phyloP scores from a whole-genome alignment of 2,797 vertebrate genomes.

The Lemur catta region DNA sequence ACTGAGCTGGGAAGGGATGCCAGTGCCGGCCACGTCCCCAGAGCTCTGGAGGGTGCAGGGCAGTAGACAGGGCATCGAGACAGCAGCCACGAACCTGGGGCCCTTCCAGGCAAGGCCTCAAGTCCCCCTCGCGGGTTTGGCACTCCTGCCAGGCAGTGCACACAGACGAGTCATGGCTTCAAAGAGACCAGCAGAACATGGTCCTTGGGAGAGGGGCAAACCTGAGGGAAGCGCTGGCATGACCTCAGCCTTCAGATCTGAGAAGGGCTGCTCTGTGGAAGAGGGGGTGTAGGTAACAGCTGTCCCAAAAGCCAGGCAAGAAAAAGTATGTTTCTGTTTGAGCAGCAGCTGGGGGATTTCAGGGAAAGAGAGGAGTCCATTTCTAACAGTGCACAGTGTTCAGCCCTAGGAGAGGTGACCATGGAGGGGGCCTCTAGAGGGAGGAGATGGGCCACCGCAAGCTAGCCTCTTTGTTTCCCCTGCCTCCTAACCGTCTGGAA shows the following conservation, averaged over 20 bases:
- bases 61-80: neutral
- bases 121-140: neutral
- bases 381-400: neutral
- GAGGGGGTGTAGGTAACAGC: neutral
- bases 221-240: neutral
- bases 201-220: neutral
- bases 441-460: neutral
- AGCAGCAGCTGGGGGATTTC: neutral
- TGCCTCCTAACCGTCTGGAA: neutral
- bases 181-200: neutral
- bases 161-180: neutral
- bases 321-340: constrained; percentile 7
- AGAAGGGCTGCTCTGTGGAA: constrained; percentile 12
- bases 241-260: neutral
- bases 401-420: neutral
- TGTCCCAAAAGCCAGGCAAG: neutral
- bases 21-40: neutral
- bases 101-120: neutral
- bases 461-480: neutral
- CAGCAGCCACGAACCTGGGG: neutral
- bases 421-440: fast-evolving
- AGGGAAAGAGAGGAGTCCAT: neutral
- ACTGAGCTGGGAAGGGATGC: neutral
- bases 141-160: neutral
- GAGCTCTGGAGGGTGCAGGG: neutral